Evolutionary conservation across 2,797 vertebrate species (phyloP).

Genomic region (Enteromius fasciolatus): DNA sequence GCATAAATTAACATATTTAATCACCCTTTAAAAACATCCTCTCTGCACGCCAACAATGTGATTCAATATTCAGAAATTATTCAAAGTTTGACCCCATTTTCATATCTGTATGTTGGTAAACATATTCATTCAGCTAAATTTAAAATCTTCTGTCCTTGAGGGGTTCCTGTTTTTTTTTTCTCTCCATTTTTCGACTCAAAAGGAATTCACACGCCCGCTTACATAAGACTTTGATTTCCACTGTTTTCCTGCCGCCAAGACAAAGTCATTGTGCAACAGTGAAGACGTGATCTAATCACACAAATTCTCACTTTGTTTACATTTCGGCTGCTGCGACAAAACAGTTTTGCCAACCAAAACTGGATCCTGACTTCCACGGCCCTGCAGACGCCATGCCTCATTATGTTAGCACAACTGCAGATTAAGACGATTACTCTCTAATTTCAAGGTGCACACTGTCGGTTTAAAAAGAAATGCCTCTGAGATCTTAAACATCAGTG

Average conservation of each 20-base stretch:
- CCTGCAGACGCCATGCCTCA: constrained; percentile 15
- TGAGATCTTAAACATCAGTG: background rate
- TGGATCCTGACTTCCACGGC: background rate
- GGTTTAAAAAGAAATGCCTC: background rate
- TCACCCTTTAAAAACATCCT: background rate
- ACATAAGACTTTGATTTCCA: constrained; percentile 20
- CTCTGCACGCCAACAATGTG: background rate
- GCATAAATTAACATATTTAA: constrained; percentile 48
- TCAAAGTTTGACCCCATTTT: constrained; percentile 1
- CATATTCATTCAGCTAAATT: background rate
- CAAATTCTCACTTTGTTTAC: constrained; percentile 38
- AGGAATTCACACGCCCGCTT: constrained; percentile 18
- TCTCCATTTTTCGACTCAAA: constrained; percentile 1
- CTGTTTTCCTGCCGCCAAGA: constrained; percentile 11
- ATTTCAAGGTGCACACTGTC: constrained; percentile 59
- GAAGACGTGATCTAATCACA: constrained; percentile 27
- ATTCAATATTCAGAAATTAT: constrained; percentile 16
- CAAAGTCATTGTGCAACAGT: constrained; percentile 32
- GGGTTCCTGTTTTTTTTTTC: constrained; percentile 28
- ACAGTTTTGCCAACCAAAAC: constrained; percentile 27
- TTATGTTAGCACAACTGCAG: background rate
- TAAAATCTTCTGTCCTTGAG: background rate
- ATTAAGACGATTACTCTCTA: constrained; percentile 17
- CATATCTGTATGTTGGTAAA: constrained; percentile 30
- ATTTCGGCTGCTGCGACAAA: background rate